A percentile compares a stretch with the other conserved stretches of the same genome.
Evolutionary conservation across 2,797 vertebrate species (phyloP).

Genomic region (Anomalospiza imberbis): DNA sequence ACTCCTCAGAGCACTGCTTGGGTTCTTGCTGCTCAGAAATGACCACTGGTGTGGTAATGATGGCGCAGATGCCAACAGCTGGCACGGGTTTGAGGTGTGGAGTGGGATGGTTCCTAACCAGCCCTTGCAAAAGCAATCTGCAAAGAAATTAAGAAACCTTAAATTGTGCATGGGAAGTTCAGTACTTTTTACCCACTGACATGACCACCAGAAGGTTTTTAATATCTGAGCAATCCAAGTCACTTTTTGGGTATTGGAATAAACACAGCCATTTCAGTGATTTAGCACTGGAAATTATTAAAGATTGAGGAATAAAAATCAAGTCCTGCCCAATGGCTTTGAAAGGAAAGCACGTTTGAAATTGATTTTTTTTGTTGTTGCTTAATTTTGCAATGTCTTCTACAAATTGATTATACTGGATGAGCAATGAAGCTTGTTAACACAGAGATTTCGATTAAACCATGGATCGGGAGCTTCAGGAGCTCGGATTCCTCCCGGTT

Average conservation of each 20-base stretch:
- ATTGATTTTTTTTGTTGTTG: neutral
- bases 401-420: neutral
- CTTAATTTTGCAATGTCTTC: neutral
- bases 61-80: neutral
- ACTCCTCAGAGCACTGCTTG: neutral
- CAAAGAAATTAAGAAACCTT: neutral
- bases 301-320: neutral
- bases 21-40: neutral
- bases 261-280: neutral
- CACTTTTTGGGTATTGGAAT: neutral
- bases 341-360: neutral
- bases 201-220: neutral
- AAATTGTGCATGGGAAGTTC: neutral
- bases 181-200: neutral
- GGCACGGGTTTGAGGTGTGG: neutral
- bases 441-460: neutral
- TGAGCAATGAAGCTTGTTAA: neutral
- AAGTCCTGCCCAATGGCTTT: neutral
- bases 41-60: neutral
- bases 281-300: neutral
- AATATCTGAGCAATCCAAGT: neutral
- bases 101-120: neutral
- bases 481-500: neutral
- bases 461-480: fast-evolving
- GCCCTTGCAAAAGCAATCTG: neutral